Percentiles rank a stretch among this genome's conserved stretches.
Evolutionary conservation across 64 coral and sea anemone species (phyloP).

Genomic region (Actinia tenebrosa): DNA sequence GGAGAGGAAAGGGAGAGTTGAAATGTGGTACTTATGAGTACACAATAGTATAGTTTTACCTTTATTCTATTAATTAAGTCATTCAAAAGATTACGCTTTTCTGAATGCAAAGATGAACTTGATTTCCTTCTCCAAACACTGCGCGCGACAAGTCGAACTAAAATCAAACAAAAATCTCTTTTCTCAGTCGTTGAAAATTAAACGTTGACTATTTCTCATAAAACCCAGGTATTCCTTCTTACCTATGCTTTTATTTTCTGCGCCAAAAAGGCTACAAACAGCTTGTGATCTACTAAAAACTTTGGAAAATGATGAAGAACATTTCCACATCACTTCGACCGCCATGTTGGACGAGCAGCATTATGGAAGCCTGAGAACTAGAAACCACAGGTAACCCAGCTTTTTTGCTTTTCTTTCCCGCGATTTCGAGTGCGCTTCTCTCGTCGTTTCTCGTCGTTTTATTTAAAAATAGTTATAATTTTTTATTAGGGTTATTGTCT

Average conservation of each 20-base stretch:
- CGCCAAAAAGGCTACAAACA: neutral
- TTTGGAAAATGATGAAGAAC: neutral
- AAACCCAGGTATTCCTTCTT: neutral
- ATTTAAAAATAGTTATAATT: no score
- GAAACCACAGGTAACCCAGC: constrained; percentile 2
- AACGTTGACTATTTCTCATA: neutral
- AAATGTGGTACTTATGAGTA: no score
- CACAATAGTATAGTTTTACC: neutral
- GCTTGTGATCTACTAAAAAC: neutral
- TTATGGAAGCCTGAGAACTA: neutral
- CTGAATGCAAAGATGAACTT: neutral
- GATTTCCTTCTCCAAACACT: neutral
- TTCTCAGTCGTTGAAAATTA: neutral
- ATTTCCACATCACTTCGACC: constrained; percentile 1
- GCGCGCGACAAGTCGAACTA: neutral
- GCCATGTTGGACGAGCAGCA: neutral
- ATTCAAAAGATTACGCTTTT: neutral
- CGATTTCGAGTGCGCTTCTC: no score
- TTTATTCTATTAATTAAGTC: constrained; percentile 1
- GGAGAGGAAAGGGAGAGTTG: no score
- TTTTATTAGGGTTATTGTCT: no score
- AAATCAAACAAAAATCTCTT: neutral
- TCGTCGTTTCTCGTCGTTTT: no score
- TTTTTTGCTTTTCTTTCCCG: neutral
- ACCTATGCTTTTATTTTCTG: neutral